Evolutionary conservation across 1,140 invertebrate species (phyloP).

Genomic region (Drosophila erecta): DNA sequence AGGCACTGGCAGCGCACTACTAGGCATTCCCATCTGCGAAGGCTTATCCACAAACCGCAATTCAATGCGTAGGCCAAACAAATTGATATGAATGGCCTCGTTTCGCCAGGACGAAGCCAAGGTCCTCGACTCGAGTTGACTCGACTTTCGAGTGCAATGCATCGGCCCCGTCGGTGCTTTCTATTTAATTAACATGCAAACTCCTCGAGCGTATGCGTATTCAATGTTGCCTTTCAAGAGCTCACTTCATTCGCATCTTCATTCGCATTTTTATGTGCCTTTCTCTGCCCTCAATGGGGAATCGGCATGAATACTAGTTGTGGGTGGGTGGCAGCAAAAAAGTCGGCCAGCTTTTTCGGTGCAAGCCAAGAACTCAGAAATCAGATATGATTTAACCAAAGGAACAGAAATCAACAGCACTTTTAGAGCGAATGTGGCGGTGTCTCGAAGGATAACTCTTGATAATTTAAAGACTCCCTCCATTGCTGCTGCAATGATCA

Average conservation of each 20-base stretch:
- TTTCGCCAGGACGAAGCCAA: constrained; percentile 36
- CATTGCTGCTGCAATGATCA: constrained; percentile 42
- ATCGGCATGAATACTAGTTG: constrained; percentile 1
- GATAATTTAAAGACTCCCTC: constrained; percentile 13
- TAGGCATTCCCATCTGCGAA: constrained; percentile 28
- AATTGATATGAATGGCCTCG: constrained; percentile 69
- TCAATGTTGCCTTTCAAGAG: constrained; percentile 66
- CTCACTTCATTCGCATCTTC: constrained; percentile 29
- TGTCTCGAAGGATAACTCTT: no score
- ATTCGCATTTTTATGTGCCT: constrained; percentile 38
- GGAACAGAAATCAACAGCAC: not conserved
- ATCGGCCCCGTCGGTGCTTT: constrained; percentile 60
- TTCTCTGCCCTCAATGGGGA: constrained; percentile 10
- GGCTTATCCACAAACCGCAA: constrained; percentile 74
- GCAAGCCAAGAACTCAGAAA: no score
- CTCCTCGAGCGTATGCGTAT: constrained; percentile 59
- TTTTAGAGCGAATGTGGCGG: not conserved
- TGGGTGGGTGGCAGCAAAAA: not conserved
- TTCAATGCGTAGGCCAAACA: constrained; percentile 76
- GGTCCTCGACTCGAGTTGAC: constrained; percentile 40
- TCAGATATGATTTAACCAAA: no score
- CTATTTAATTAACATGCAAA: constrained; percentile 80
- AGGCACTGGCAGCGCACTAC: constrained; percentile 14
- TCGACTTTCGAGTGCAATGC: constrained; percentile 61
- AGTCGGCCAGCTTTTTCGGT: not conserved